Evolutionary conservation across 2,797 vertebrate genomes (phyloP), one percentile per base, ranked within the genome.

Genomic region (Lateolabrax maculatus): DNA sequence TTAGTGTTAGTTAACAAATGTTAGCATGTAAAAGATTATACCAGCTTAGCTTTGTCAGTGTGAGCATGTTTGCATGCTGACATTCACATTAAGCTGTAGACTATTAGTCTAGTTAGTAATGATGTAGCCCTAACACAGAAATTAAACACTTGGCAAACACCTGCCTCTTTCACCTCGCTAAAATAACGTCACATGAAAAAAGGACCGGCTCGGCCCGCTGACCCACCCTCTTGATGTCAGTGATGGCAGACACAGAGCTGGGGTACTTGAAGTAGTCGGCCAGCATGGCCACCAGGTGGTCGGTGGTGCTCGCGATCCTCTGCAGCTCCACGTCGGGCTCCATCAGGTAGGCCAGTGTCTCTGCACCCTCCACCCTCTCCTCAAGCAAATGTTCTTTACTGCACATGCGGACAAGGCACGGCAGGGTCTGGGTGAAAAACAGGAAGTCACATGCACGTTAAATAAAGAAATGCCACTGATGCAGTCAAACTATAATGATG

Each of bases 191-290:
- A 52, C 16, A 23, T 46, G 11, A 57, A 49, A 57, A 49, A 36
- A 12, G 27, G 5, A n/a, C 27, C 21, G 1, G 1, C 25, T 41
- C 39, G 21, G 27, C 55, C 16, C 44, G 2, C 5, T 29, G 34
- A 80, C 96, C 3, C 93, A 99, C 98, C 97, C 98, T 97, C 92
- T 99, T 99, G 91, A 99, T 99, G 93, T 99, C 98, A 2, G 98
- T 96, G 95, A 99, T 99, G 87, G 98, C 97, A 8, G 98, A 99
- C 91, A 99, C 98, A 0, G 98, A 99, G 94, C 97, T 99, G 79
- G 98, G 98, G 84, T 99, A 99, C 89, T 99, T 99, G 93, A 99
- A 99, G 94, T 99, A 99, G 94, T 99, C 98, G 0, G 98, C 98
- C 80, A 99, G 93, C 98, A 98, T 99, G 84, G 96, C 95, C 76